Conservation (phyloP, 2,888 invertebrate genomes). For the Eristalinus sepulchralis region DNA sequence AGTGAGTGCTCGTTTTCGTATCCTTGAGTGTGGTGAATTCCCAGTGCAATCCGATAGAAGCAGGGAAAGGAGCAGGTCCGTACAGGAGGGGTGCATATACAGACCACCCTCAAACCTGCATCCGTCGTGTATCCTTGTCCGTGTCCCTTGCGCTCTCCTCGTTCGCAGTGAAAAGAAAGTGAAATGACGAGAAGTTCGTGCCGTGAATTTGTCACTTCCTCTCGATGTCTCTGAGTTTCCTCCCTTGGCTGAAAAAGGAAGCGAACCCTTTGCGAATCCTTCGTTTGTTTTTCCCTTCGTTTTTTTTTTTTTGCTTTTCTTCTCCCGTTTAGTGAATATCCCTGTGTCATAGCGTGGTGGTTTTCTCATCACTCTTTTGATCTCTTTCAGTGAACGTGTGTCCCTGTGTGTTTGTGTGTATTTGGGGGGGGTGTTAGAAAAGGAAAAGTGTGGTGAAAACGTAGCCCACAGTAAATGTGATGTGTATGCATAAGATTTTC, state of each 20-base stretch:
- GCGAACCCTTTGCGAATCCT: not conserved
- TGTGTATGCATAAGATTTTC: constrained; percentile 57
- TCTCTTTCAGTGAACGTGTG: not conserved
- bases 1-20: not conserved
- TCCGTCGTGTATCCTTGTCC: not conserved
- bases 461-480: constrained; percentile 18
- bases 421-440: constrained; percentile 1
- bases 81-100: not conserved
- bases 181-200: constrained; percentile 15
- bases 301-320: not conserved
- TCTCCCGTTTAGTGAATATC: constrained; percentile 10
- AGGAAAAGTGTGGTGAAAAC: constrained; percentile 63
- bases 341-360: constrained; percentile 32
- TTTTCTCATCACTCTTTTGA: constrained; percentile 1
- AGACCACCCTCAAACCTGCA: not conserved
- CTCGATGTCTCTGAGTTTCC: not conserved
- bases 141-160: not conserved
- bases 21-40: constrained; percentile 43
- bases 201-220: constrained; percentile 3
- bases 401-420: not conserved
- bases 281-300: not conserved
- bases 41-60: constrained; percentile 25
- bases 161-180: constrained; percentile 25
- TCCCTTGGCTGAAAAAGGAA: not conserved
- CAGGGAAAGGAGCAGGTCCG: not conserved